Conservation (phyloP, 2,113 vertebrate species). For the Neolamprologus ventralis region DNA sequence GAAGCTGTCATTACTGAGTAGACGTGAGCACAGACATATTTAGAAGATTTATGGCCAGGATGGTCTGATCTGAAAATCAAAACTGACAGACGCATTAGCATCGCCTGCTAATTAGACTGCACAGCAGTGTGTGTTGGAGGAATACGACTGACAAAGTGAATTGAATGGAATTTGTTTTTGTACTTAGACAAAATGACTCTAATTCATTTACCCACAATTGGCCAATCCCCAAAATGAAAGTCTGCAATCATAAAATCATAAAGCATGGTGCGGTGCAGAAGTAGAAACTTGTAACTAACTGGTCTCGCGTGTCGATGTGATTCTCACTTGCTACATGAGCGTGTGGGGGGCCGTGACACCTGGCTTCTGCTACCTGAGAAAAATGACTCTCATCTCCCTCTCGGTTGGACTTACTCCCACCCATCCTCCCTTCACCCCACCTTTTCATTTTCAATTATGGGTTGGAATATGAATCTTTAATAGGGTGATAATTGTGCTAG, state of each 20-base stretch:
- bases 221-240: background rate
- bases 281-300: background rate
- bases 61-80: conserved; percentile 40
- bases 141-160: background rate
- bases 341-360: background rate
- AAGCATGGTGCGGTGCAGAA: background rate
- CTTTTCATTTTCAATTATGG: conserved; percentile 70
- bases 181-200: background rate
- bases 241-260: background rate
- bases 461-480: conserved; percentile 75
- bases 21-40: conserved; percentile 46
- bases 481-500: conserved; percentile 76
- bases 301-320: background rate
- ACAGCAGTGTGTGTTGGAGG: background rate
- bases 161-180: background rate
- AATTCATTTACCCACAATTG: background rate
- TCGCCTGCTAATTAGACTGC: background rate
- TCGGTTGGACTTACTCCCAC: conserved; percentile 27
- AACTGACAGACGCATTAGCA: conserved; percentile 38
- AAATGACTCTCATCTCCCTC: conserved; percentile 36
- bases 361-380: conserved; percentile 19
- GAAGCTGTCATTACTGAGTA: background rate
- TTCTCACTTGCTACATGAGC: background rate
- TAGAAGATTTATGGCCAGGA: conserved; percentile 39
- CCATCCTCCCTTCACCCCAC: conserved; percentile 29